Base-by-base conservation (phyloP, 1,140 invertebrate genomes). In the Philopotamus ludificatus region DNA sequence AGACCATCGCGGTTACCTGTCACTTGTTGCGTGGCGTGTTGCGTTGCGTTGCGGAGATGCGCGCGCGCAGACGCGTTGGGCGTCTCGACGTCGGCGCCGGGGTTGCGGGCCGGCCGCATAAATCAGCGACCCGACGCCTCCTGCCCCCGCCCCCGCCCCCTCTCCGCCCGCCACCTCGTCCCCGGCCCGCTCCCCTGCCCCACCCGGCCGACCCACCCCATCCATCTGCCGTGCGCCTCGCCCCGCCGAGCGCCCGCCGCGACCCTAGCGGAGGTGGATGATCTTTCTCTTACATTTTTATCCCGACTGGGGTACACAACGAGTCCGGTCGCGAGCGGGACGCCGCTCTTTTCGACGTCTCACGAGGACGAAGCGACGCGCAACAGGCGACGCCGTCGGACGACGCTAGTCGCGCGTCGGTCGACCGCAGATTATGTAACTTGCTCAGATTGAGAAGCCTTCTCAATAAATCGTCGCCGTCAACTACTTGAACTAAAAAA, bases 221-320 rank as follows among this genome's bases (percentile, higher is more conserved):
- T 12, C 12, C 28, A 34, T 34, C 28, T 34, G 28, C 22, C 23
- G 3, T 15, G 7, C 21, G 21, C 45, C 45, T 23, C 20, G 44
- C 45, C 55, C 55, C 20, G 26, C 54, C 21, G 23, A 4, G 47
- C 28, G 22, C 61, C 62, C 55, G 42, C 50, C 41, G 15, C 62
- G 39, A 45, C 57, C 58, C 25, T 42, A 53, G 54, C 51, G 67
- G 68, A 67, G 68, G 65, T 70, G 68, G 68, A 67, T 70, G 68
- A 70, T 70, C 68, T 70, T 70, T 63, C 65, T 67, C 68, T 65
- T 70, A 65, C 65, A 70, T 70, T 70, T 70, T 70, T 70, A 67
- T 70, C 55, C 65, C 49, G 65, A 22, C 23, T 51, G 25, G 41
- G 61, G 54, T 64, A 20, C 15, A 1, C 42, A 26, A 34, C n/a